Conservation (phyloP, 2,113 vertebrate genomes). For the Archilochus colubris region DNA sequence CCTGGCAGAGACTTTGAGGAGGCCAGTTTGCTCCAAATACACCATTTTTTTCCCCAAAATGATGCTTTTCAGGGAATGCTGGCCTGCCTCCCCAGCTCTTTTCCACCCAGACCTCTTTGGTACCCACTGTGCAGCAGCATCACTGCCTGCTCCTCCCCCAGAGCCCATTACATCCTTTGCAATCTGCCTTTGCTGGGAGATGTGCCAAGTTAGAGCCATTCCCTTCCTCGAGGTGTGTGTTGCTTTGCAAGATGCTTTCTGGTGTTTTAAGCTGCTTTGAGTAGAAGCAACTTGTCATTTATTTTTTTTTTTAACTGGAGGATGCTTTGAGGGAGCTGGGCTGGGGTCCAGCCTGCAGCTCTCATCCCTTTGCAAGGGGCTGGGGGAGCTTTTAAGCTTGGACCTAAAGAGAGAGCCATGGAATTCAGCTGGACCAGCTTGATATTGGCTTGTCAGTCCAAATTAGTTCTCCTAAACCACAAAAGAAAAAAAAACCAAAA, state of each 20-base stretch:
- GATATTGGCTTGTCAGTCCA: background rate
- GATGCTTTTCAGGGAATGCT: background rate
- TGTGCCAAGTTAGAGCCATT: background rate
- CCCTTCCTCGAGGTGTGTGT: background rate
- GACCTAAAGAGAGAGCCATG: background rate
- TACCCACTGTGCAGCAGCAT: background rate
- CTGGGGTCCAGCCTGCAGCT: background rate
- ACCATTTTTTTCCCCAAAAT: background rate
- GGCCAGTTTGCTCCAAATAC: rapidly evolving
- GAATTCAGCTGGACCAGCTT: background rate
- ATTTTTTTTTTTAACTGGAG: background rate
- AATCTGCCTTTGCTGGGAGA: background rate
- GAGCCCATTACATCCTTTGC: background rate
- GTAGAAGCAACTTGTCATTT: background rate
- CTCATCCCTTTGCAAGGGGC: background rate
- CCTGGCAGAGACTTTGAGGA: background rate
- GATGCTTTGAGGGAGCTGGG: background rate
- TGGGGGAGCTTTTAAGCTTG: background rate
- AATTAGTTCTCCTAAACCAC: no score
- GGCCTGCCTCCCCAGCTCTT: background rate
- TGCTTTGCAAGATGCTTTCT: background rate
- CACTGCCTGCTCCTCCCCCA: background rate
- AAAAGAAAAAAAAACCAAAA: no score
- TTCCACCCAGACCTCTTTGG: background rate
- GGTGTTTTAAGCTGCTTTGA: background rate